Base-by-base conservation (phyloP, 2,797 vertebrate genomes). In the Poecilia picta region DNA sequence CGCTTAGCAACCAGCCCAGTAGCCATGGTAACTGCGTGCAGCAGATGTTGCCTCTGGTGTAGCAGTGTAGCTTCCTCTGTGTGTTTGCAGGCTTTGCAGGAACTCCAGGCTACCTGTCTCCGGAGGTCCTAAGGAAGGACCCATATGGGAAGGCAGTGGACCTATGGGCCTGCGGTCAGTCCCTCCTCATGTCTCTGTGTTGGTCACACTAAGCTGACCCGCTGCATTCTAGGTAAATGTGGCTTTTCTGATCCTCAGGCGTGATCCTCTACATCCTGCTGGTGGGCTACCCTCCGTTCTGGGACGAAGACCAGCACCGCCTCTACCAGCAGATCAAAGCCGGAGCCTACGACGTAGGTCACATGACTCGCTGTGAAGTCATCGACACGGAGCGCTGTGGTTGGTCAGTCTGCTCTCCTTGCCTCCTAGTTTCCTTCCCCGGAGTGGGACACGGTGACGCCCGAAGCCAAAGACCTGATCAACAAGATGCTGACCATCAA, bases 321-420 rank as follows among this genome's bases (percentile, higher is more conserved):
- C 96, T 99, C 41, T 99, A 99, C 89, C 98, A 99, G 95, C 98
- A 99, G 94, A 99, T 99, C 95, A 99, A 99, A 94, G 98, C 98
- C n/a, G 98, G 98, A 33, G 98, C 98, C 80, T 99, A 99, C 11
- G 98, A 99, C 86, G 98, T 99, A 93, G 95, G 97, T 97, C 59
- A 81, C 71, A 23, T 72, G 46, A 80, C 66, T 1, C 39, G 28
- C 10, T 43, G 36, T 43, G 39, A 68, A 25, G 66, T 68, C 66
- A 68, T 25, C 39, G 39, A 68, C 20, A 68, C 5, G 2, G 20
- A 43, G 66, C 39, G 5, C 8, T 41, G 43, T n/a, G 1, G 16
- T 72, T 4, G 3, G 8, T 6, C 7, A 10, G 3, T 23, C 72
- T 18, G 68, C 23, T 28, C 33, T 74, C 47, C 64, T 41, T 68